phyloP scores from a whole-genome alignment of 2,888 invertebrate genomes.

The Chironomus riparius region DNA sequence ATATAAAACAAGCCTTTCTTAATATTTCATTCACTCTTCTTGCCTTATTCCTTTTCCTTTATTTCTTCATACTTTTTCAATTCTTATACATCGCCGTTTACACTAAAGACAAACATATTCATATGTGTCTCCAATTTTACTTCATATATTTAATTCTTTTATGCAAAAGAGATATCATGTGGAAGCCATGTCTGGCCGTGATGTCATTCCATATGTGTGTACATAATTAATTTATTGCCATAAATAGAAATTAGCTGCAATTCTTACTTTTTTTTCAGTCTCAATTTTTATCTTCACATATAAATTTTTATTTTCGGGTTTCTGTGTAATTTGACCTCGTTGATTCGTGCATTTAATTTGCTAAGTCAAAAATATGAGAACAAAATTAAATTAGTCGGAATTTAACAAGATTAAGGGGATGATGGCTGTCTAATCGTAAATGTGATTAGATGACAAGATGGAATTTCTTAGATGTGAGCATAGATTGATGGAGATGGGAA shows the following conservation, averaged over 20 bases:
- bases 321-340: neutral
- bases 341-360: neutral
- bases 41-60: neutral
- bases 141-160: neutral
- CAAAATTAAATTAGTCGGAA: neutral
- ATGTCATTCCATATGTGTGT: slow-evolving; percentile 4
- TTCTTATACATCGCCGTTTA: no score
- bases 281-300: neutral
- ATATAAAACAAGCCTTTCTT: no score
- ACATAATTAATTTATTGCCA: slow-evolving; percentile 4
- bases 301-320: neutral
- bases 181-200: slow-evolving; percentile 11
- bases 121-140: neutral
- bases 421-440: neutral
- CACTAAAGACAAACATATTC: no score
- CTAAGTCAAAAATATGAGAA: neutral
- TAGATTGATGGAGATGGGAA: no score
- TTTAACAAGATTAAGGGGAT: neutral
- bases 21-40: neutral
- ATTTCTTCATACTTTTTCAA: neutral
- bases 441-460: neutral
- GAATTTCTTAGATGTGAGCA: no score
- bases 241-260: slow-evolving; percentile 16
- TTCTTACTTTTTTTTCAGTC: neutral
- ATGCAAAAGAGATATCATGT: neutral